These are phyloP conservation scores for Microchrysa polita DNA, from an alignment of 2,888 invertebrate species.

Conservation along the genomic window DNA sequence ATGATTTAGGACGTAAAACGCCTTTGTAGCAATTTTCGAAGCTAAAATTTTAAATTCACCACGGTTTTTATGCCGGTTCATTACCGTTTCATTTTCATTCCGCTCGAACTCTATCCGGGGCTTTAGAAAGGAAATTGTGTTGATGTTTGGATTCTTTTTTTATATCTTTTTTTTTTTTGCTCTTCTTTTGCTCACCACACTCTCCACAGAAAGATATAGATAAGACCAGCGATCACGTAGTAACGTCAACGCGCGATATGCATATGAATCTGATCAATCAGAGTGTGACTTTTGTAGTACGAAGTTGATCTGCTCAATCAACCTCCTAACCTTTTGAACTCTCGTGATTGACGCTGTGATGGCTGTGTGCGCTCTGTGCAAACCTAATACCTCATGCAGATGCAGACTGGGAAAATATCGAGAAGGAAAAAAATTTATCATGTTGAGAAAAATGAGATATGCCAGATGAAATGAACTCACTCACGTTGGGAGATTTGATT, in stretches of 20 bases:
- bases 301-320: slow-evolving; percentile 49
- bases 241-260: slow-evolving; percentile 13
- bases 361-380: slow-evolving; percentile 19
- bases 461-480: neutral
- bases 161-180: neutral
- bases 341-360: slow-evolving; percentile 45
- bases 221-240: slow-evolving; percentile 5
- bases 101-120: no score
- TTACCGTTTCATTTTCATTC: no score
- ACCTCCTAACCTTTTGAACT: slow-evolving; percentile 48
- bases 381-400: slow-evolving; percentile 17
- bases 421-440: neutral
- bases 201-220: neutral
- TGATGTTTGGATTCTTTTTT: neutral
- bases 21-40: no score
- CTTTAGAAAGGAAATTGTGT: slow-evolving; percentile 22
- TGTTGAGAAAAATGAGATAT: neutral
- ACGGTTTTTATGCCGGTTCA: no score
- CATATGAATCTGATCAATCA: slow-evolving; percentile 42
- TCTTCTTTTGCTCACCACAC: slow-evolving; percentile 19
- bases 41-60: no score
- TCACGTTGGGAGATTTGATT: slow-evolving; percentile 7
- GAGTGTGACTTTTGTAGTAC: slow-evolving; percentile 30
- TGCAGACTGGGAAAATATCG: neutral
- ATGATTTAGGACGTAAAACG: no score